Conservation (phyloP, 37 sponge, comb jelly and placozoan genomes). For the Geodia barretti region DNA sequence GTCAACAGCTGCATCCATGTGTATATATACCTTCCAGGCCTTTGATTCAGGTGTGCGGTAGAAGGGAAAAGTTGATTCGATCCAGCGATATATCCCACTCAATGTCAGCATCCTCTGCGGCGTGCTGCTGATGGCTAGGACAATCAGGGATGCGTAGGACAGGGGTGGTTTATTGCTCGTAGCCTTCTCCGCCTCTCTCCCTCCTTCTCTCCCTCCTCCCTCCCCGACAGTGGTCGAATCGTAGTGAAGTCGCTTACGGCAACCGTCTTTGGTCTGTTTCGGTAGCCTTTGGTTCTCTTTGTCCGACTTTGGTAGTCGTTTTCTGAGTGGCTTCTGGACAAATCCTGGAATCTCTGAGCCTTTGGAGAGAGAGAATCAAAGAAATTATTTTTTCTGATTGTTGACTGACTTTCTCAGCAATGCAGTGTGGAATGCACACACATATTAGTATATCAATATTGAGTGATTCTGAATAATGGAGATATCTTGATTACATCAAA, state of each 20-base stretch:
- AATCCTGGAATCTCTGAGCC: too few relatives aligned
- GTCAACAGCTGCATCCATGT: too few relatives aligned
- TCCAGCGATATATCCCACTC: slow-evolving; percentile 80
- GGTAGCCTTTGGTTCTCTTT: neutral
- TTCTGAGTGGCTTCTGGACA: too few relatives aligned
- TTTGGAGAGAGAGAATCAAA: too few relatives aligned
- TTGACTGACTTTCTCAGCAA: too few relatives aligned
- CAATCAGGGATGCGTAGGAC: slow-evolving; percentile 77
- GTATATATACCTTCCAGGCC: slow-evolving; percentile 82
- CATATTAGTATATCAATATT: too few relatives aligned
- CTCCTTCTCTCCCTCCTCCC: neutral
- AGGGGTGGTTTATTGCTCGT: slow-evolving; percentile 61
- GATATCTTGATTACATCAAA: too few relatives aligned
- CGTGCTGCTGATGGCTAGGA: slow-evolving; percentile 71
- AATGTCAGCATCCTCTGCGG: slow-evolving; percentile 70
- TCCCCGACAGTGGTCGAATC: too few relatives aligned
- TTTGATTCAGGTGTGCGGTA: slow-evolving; percentile 73
- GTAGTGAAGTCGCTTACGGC: slow-evolving; percentile 64
- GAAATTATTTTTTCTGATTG: too few relatives aligned
- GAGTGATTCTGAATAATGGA: too few relatives aligned
- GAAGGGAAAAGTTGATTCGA: slow-evolving; percentile 79
- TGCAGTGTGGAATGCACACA: too few relatives aligned
- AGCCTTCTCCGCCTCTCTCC: neutral
- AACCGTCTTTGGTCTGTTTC: slow-evolving; percentile 15
- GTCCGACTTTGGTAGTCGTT: too few relatives aligned